These are phyloP conservation scores for Anableps anableps DNA, from an alignment of 2,797 vertebrate species.

Conservation along the genomic window DNA sequence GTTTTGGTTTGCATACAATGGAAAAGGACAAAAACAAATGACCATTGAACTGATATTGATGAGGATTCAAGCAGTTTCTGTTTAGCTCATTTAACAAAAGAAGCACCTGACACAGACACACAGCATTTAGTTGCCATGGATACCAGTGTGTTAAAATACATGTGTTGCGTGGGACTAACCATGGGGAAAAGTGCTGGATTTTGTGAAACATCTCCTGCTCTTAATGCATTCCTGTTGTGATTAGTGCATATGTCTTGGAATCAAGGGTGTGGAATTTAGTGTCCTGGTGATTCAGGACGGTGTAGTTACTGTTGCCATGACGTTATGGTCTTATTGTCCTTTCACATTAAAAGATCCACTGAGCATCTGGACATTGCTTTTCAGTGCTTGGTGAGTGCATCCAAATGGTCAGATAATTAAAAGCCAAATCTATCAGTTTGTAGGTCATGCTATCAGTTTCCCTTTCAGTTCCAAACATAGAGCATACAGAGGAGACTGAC, in stretches of 20 bases:
- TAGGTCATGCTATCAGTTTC: background rate
- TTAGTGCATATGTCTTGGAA: background rate
- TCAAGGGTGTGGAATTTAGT: background rate
- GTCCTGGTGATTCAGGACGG: background rate
- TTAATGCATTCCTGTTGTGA: background rate
- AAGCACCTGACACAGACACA: background rate
- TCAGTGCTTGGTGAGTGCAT: background rate
- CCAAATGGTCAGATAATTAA: background rate
- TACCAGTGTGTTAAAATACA: background rate
- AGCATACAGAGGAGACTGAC: background rate
- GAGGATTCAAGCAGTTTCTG: background rate
- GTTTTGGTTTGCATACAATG: background rate
- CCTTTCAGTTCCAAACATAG: background rate
- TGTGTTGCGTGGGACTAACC: background rate
- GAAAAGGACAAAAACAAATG: background rate
- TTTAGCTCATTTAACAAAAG: background rate
- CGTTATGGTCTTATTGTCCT: background rate
- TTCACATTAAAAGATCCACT: background rate
- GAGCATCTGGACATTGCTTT: background rate
- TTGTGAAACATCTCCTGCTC: background rate
- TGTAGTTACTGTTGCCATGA: background rate
- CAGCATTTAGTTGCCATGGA: background rate
- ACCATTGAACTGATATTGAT: background rate
- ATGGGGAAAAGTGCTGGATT: background rate
- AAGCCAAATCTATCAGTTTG: background rate